Conservation (phyloP, 1,140 invertebrate species). For the Aphelinus certus region DNA sequence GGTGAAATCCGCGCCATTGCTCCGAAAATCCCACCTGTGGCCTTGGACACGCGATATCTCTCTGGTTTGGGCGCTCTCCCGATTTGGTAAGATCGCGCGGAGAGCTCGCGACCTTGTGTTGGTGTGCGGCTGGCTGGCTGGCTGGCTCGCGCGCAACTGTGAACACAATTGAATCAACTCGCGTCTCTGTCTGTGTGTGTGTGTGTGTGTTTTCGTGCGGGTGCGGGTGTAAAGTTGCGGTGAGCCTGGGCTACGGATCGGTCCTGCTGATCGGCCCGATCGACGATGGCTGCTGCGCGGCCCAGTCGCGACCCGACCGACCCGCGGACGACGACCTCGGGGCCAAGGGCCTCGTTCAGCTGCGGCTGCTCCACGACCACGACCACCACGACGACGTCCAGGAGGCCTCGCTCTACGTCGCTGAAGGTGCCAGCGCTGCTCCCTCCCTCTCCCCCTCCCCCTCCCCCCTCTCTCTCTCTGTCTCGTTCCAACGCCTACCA, state of each 20-base stretch:
- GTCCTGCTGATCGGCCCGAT: conserved; percentile 55
- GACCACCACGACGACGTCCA: conserved; percentile 50
- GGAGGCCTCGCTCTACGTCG: conserved; percentile 61
- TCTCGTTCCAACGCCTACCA: no score
- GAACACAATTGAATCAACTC: not conserved
- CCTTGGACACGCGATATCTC: no score
- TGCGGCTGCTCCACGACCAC: conserved; percentile 51
- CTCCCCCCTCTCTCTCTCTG: no score
- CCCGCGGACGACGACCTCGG: not conserved
- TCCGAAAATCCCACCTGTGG: no score
- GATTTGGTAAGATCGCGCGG: conserved; percentile 32
- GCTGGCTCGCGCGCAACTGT: no score
- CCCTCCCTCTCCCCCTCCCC: not conserved
- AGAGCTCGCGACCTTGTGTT: conserved; percentile 27
- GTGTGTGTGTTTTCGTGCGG: not conserved
- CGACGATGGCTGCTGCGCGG: conserved; percentile 17
- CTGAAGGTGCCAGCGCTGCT: conserved; percentile 54
- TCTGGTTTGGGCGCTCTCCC: conserved; percentile 12
- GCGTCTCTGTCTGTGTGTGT: not conserved
- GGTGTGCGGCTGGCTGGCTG: not conserved
- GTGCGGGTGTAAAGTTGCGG: conserved; percentile 54
- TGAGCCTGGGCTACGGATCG: conserved; percentile 63
- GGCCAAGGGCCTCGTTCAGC: conserved; percentile 54
- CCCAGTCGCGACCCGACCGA: not conserved
- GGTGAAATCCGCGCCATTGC: no score